These are phyloP conservation scores for Psittacula echo DNA, from an alignment of 2,797 vertebrate species.

Conservation along the genomic window DNA sequence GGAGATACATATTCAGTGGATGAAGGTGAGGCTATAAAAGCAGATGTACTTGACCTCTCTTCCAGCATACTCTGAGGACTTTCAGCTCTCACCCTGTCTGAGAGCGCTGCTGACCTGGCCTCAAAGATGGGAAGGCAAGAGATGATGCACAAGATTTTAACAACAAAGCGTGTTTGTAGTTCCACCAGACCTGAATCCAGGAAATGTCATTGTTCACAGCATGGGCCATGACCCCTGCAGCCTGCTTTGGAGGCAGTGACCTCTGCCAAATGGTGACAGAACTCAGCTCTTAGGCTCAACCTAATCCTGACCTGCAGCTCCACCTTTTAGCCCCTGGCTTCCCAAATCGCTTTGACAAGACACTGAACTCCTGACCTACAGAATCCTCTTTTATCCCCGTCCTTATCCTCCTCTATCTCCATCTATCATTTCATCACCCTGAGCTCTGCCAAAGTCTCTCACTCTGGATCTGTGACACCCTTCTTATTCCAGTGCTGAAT, in stretches of 20 bases:
- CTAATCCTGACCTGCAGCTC: conserved; percentile 63
- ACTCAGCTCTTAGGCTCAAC: conserved; percentile 31
- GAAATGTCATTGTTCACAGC: conserved; percentile 63
- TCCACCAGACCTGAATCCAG: conserved; percentile 35
- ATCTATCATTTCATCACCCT: not conserved
- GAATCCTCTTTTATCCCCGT: conserved; percentile 54
- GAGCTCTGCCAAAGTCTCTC: conserved; percentile 9
- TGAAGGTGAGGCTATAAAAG: not conserved
- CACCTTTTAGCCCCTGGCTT: conserved; percentile 52
- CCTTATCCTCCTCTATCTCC: conserved; percentile 33
- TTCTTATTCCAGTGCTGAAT: not conserved
- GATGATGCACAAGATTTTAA: not conserved
- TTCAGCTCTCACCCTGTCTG: not conserved
- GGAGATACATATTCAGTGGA: not conserved
- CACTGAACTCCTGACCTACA: conserved; percentile 64
- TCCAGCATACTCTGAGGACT: not conserved
- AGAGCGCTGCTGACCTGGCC: not conserved
- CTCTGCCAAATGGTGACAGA: conserved; percentile 59
- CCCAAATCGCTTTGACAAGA: conserved; percentile 62
- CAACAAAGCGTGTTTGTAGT: conserved; percentile 38
- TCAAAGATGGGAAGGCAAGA: not conserved
- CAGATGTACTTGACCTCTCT: conserved; percentile 13
- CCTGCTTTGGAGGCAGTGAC: conserved; percentile 56
- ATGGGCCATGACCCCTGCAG: not conserved
- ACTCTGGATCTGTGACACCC: not conserved